Evolutionary conservation across 35 echinoderm and acorn worm species (phyloP), one percentile per base, ranked within the genome.

Genomic region (Strongylocentrotus purpuratus): DNA sequence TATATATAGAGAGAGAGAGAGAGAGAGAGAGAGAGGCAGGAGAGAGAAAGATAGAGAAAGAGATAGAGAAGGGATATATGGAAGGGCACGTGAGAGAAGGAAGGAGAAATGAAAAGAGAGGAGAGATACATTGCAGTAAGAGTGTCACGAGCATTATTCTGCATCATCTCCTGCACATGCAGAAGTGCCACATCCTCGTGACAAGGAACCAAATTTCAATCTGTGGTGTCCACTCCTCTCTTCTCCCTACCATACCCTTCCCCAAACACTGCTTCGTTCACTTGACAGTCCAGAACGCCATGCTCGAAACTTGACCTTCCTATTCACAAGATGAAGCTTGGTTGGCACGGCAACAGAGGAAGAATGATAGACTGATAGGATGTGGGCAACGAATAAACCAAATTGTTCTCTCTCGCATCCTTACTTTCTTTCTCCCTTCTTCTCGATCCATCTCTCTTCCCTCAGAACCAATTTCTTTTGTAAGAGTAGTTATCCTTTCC

Each of bases 311-410:
- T 89, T 89, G 87, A 89, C 87, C 87, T 89, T 89, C 87, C 87
- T 89, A 89, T 89, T 89, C 87, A 89, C 87, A 89, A 89, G 87
- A 89, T 89, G 87, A 89, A 89, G 87, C 87, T 89, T 89, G 87
- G 87, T 89, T 89, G 87, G 33, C 87, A 89, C 12, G 87, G 87
- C 87, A 89, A 89, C 87, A 89, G 33, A 89, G 87, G 87, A 46
- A 33, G 87, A 46, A 89, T 45, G 87, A 89, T 89, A 46, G 87
- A 89, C 31, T 20, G 87, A 33, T 89, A 46, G 87, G 87, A 89
- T 45, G 45, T 45, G n/a, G 87, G 33, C 33, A 89, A 33, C 33
- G 45, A 33, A 89, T 46, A 46, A 89, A 46, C 33, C 87, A 33
- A 45, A 89, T 46, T 17, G 25, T 45, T 89, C 45, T 46, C 32